These are phyloP conservation scores for Acanthoscelides obtectus DNA, from an alignment of 2,888 invertebrate genomes.

Conservation along the genomic window DNA sequence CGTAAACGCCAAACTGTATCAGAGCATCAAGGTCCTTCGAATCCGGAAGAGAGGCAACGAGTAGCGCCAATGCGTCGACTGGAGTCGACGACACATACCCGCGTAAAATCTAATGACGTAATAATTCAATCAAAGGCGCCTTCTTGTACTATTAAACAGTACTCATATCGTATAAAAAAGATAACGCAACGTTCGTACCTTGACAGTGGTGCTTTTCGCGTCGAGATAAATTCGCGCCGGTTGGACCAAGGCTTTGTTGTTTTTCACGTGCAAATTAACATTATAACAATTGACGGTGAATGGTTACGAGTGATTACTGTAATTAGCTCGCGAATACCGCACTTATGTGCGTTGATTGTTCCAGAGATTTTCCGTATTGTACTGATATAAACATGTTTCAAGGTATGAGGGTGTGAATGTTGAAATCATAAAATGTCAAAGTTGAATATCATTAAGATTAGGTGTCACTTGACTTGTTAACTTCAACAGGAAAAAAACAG, in stretches of 20 bases:
- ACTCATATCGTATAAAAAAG: slow-evolving; percentile 18
- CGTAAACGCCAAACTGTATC: no score
- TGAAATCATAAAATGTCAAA: no score
- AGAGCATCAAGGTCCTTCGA: neutral
- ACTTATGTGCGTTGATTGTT: slow-evolving; percentile 4
- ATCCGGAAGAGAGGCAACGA: neutral
- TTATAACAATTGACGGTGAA: neutral
- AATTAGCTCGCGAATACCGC: neutral
- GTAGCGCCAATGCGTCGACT: neutral
- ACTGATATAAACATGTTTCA: neutral
- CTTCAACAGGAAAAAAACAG: no score
- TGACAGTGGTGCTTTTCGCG: slow-evolving; percentile 29
- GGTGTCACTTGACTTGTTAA: no score
- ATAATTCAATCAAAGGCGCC: slow-evolving; percentile 25
- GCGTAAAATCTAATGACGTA: slow-evolving; percentile 25
- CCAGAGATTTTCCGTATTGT: neutral
- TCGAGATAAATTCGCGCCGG: neutral
- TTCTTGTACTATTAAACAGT: slow-evolving; percentile 8
- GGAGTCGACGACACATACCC: neutral
- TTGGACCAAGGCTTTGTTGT: neutral
- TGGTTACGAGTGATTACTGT: neutral
- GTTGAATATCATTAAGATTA: no score
- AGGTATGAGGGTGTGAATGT: slow-evolving; percentile 2
- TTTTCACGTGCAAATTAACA: neutral
- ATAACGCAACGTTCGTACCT: slow-evolving; percentile 29